A percentile compares a stretch with the other conserved stretches of the same genome.
phyloP scores from a whole-genome alignment of 1,140 invertebrate genomes.

The Brachionus paranguensis region DNA sequence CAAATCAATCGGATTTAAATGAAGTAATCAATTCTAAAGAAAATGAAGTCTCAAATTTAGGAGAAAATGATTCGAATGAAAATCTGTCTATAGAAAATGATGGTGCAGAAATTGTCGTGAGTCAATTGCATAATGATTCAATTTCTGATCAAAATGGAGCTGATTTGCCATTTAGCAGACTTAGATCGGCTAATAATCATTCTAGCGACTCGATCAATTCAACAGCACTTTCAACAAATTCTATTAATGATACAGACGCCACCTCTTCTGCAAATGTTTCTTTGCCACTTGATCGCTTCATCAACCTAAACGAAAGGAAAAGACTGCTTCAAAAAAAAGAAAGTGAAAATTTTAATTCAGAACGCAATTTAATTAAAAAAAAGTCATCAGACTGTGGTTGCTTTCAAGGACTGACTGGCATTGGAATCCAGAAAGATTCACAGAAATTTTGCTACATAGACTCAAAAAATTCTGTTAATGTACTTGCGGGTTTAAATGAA shows the following conservation, averaged over 20 bases:
- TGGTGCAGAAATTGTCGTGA: background rate
- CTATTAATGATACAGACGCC: background rate
- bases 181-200: background rate
- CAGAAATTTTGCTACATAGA: slow-evolving; percentile 45
- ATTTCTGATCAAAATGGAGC: background rate
- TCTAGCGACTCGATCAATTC: background rate
- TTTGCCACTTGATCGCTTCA: background rate
- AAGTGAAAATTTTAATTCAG: background rate
- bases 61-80: background rate
- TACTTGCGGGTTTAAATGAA: slow-evolving; percentile 59
- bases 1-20: background rate
- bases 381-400: background rate
- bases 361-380: background rate
- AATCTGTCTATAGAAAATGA: background rate
- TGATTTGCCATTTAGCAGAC: background rate
- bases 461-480: slow-evolving; percentile 44
- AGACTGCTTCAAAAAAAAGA: background rate
- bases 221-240: background rate
- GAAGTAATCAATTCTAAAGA: background rate
- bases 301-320: background rate
- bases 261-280: background rate
- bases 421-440: slow-evolving; percentile 8
- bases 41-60: background rate
- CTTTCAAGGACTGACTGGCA: background rate
- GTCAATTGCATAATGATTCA: background rate